Conservation (phyloP, 2,797 vertebrate species). For the Cyprinella venusta region DNA sequence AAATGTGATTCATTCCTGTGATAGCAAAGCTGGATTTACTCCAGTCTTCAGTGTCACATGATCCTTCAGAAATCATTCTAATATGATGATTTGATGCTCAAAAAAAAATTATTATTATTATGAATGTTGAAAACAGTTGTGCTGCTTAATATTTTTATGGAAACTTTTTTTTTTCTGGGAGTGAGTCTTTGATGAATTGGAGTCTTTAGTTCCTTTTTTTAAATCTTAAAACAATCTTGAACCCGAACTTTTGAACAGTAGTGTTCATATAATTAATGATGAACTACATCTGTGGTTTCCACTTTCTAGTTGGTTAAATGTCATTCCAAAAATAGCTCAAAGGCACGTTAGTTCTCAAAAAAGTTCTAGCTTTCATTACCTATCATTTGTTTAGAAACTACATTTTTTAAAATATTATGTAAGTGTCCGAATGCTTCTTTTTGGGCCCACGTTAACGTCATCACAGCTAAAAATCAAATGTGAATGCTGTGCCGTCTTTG, state of each 20-base stretch:
- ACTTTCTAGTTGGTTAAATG: conserved; percentile 2
- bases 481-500: conserved; percentile 42
- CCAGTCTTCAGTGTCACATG: background rate
- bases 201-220: background rate
- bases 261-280: background rate
- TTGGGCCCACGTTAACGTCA: conserved; percentile 6
- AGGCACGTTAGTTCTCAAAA: background rate
- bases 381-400: background rate
- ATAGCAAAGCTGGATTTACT: background rate
- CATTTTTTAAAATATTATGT: background rate
- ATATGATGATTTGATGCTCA: background rate
- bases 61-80: background rate
- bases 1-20: background rate
- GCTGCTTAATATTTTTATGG: background rate
- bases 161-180: background rate
- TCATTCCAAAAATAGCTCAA: background rate
- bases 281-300: background rate
- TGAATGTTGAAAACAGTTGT: background rate
- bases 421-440: conserved; percentile 1
- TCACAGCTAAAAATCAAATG: conserved; percentile 8
- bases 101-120: background rate
- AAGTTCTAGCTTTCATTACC: background rate
- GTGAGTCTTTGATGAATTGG: background rate
- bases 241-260: background rate
- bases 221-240: background rate